Percentiles rank a stretch among this genome's conserved stretches.
These are phyloP conservation scores for Dermochelys coriacea DNA, from an alignment of 2,797 vertebrate species.

Conservation along the genomic window DNA sequence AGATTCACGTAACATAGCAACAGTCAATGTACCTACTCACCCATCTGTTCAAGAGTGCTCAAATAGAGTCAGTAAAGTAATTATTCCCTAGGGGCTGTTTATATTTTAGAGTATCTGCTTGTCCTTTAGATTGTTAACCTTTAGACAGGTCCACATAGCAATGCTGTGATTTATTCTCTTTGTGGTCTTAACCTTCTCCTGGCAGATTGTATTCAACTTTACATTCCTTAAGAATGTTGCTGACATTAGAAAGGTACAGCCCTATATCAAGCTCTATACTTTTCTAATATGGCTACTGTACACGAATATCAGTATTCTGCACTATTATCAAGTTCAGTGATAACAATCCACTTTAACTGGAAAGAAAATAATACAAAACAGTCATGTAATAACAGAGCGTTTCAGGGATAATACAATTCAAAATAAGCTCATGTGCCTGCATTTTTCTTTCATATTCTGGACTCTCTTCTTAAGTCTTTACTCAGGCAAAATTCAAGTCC, in stretches of 20 bases:
- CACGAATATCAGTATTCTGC: constrained; percentile 71
- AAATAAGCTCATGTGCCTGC: constrained; percentile 59
- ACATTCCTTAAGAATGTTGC: constrained; percentile 64
- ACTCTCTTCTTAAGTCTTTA: not conserved
- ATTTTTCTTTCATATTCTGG: not conserved
- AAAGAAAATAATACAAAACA: constrained; percentile 22
- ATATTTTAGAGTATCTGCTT: constrained; percentile 69
- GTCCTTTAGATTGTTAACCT: constrained; percentile 81
- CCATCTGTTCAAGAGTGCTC: constrained; percentile 53
- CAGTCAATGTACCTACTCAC: constrained; percentile 43
- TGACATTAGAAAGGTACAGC: constrained; percentile 55
- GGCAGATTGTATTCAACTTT: constrained; percentile 64
- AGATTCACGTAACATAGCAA: constrained; percentile 47
- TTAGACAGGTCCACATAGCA: constrained; percentile 72
- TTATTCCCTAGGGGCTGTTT: constrained; percentile 65
- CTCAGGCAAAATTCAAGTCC: not conserved
- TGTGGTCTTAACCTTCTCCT: constrained; percentile 81
- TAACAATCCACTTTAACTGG: constrained; percentile 69
- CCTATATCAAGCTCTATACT: constrained; percentile 39
- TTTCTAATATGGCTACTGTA: constrained; percentile 37
- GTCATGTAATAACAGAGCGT: constrained; percentile 63
- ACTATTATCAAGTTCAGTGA: constrained; percentile 72
- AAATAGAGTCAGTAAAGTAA: constrained; percentile 65
- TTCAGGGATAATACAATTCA: constrained; percentile 62
- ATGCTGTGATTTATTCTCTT: constrained; percentile 80